phyloP scores from a whole-genome alignment of 2,888 invertebrate species.

The Mimumesa dahlbomi region DNA sequence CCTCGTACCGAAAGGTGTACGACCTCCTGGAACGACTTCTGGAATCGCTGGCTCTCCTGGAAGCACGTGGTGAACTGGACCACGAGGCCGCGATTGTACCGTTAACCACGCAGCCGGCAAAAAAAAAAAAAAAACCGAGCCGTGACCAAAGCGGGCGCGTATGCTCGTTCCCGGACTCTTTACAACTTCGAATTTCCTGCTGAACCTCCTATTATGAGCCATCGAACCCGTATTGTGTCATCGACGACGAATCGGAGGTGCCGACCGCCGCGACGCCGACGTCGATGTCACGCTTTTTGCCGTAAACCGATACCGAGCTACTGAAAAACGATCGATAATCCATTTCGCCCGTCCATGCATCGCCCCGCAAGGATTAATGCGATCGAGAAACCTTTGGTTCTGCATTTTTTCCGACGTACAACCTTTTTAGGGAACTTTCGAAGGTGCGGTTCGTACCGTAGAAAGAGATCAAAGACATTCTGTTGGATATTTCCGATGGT shows the following conservation, averaged over 20 bases:
- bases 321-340: no score
- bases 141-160: slow-evolving; percentile 60
- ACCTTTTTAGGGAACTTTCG: neutral
- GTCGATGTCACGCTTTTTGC: neutral
- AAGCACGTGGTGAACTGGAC: slow-evolving; percentile 70
- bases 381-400: neutral
- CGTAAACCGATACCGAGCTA: no score
- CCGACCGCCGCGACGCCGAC: slow-evolving; percentile 6
- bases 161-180: slow-evolving; percentile 27
- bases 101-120: slow-evolving; percentile 65
- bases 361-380: neutral
- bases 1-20: slow-evolving; percentile 48
- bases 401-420: neutral
- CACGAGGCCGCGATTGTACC: slow-evolving; percentile 68
- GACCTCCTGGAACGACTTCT: slow-evolving; percentile 53
- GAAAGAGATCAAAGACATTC: no score
- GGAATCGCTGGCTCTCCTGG: slow-evolving; percentile 44
- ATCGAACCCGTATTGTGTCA: neutral
- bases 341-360: neutral
- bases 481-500: no score
- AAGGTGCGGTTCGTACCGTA: neutral
- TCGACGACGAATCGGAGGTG: neutral
- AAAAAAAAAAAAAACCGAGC: no score
- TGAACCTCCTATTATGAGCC: slow-evolving; percentile 31
- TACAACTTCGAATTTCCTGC: slow-evolving; percentile 53